phyloP scores from a whole-genome alignment of 1,140 invertebrate genomes.

The Penaeus vannamei region DNA sequence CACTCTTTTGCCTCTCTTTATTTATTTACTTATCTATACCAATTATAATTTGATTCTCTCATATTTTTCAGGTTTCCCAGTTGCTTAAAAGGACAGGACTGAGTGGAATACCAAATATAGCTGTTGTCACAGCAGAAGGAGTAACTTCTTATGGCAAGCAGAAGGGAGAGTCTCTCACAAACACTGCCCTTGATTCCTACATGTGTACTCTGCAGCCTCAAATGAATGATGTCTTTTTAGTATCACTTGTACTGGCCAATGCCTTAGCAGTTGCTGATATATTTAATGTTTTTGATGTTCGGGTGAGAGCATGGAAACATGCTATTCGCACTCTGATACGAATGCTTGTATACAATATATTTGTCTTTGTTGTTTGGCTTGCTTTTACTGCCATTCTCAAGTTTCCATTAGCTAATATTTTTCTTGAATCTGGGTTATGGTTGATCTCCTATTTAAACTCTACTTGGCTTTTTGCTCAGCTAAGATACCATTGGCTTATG shows the following conservation, averaged over 20 bases:
- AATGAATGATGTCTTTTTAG: conserved; percentile 58
- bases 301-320: conserved; percentile 54
- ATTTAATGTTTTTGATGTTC: conserved; percentile 45
- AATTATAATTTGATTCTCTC: background rate
- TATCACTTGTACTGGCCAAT: conserved; percentile 51
- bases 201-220: conserved; percentile 59
- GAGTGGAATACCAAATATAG: conserved; percentile 49
- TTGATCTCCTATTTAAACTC: conserved; percentile 43
- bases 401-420: conserved; percentile 23
- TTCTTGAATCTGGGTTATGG: conserved; percentile 47
- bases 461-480: conserved; percentile 44
- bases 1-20: too few relatives aligned
- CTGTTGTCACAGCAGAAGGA: conserved; percentile 52
- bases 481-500: conserved; percentile 59
- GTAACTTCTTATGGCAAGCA: conserved; percentile 46
- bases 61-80: conserved; percentile 41
- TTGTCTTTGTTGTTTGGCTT: conserved; percentile 50
- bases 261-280: conserved; percentile 52
- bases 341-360: conserved; percentile 46
- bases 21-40: background rate
- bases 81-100: conserved; percentile 48
- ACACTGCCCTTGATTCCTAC: conserved; percentile 39
- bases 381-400: conserved; percentile 53
- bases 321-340: conserved; percentile 29
- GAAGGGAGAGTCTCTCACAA: conserved; percentile 45